Base-by-base conservation (phyloP, 2,888 invertebrate species). In the Rhopalosiphum nymphaeae region DNA sequence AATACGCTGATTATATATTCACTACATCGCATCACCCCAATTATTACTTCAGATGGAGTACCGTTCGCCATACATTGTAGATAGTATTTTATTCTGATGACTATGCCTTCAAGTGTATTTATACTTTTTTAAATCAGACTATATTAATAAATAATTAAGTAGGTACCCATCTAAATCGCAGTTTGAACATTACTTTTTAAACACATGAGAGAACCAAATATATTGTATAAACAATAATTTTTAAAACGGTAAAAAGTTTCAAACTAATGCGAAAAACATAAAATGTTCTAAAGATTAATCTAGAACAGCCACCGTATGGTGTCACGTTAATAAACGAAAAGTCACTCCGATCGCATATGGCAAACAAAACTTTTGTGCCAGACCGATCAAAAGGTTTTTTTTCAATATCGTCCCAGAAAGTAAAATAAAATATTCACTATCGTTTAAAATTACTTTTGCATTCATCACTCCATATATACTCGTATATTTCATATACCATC, bases 351-450 rank as follows among this genome's bases (percentile, higher is more conserved):
- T 85, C 44, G 56, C 44, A 56, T 56, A 36, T 3, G 21, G 13
- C 53, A 91, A 91, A 91, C 56, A 44, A 91, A 85, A 91, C 84
- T 91, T 56, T 91, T 29, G 29, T 56, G 29, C 56, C 42, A 56
- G 29, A 91, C 56, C 29, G 85, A 91, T 91, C 56, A 85, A 91
- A 91, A 53, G 85, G 56, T 56, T 84, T 53, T 84, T 42, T 10
- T 84, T 91, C 44, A 85, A 56, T 85, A 85, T 42, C 56, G 53
- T 44, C 44, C 46, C 44, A 57, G 42, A 85, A 57, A 21, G 44
- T 49, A 56, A 56, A 89, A 49, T 56, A 91, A 91, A 91, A 85
- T 93, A 49, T 78, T 36, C 92, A 13, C 67, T 93, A 93, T 89
- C 87, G 49, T 67, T 84, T 89, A 88, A 93, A 44, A 89, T 78